phyloP scores from a whole-genome alignment of 2,888 invertebrate genomes.

The Perizoma affinitatum region DNA sequence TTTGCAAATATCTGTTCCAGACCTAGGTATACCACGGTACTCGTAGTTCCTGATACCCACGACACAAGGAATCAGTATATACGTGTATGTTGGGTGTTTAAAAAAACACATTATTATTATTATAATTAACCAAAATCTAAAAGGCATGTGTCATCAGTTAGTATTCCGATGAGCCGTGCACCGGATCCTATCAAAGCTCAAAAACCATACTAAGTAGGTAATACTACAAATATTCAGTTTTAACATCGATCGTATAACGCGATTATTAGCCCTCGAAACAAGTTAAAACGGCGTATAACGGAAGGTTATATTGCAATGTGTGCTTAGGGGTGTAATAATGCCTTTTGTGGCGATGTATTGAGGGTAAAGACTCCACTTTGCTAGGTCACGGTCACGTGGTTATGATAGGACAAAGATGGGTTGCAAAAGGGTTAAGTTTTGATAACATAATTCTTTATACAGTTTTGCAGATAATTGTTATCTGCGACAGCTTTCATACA shows the following conservation, averaged over 20 bases:
- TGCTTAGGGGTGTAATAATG: constrained; percentile 45
- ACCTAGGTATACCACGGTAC: too few species aligned
- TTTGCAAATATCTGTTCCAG: too few species aligned
- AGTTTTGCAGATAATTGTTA: not conserved
- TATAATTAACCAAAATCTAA: too few species aligned
- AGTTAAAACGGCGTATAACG: constrained; percentile 23
- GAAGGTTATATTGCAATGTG: constrained; percentile 30
- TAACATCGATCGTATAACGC: constrained; percentile 17
- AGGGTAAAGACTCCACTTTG: constrained; percentile 34
- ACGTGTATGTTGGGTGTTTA: not conserved
- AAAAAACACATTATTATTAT: not conserved
- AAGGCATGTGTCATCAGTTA: too few species aligned
- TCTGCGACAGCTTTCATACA: not conserved
- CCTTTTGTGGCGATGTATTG: constrained; percentile 46
- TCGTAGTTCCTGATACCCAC: too few species aligned
- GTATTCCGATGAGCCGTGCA: too few species aligned
- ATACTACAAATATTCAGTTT: constrained; percentile 6
- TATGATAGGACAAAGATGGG: constrained; percentile 26
- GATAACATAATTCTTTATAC: not conserved
- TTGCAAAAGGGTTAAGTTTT: constrained; percentile 16
- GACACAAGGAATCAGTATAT: too few species aligned
- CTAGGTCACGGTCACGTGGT: constrained; percentile 42
- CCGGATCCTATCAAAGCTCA: too few species aligned
- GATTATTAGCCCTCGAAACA: constrained; percentile 10
- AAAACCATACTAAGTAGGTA: not conserved